Evolutionary conservation across 2,113 vertebrate genomes (phyloP).

Genomic region (Tamias sibiricus): DNA sequence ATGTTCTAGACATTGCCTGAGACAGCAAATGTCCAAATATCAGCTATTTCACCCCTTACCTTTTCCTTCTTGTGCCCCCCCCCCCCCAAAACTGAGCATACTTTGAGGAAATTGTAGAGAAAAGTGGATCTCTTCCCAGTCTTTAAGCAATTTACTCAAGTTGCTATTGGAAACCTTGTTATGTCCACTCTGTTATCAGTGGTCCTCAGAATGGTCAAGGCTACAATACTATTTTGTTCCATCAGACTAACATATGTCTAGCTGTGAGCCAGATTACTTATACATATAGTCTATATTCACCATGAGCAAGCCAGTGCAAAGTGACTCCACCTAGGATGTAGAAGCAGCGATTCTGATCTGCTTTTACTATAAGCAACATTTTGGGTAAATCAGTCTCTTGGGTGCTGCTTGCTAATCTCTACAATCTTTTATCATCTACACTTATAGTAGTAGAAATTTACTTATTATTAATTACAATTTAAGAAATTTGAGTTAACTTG

Average conservation of each 20-base stretch:
- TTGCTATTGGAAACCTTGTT: not conserved
- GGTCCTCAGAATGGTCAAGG: not conserved
- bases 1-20: not conserved
- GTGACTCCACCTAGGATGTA: not conserved
- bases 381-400: not conserved
- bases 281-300: not conserved
- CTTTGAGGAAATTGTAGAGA: not conserved
- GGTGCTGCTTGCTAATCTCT: not conserved
- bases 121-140: not conserved
- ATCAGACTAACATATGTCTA: not conserved
- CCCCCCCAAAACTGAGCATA: not conserved
- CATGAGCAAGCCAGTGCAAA: not conserved
- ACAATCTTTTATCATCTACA: slow-evolving; percentile 43
- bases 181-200: not conserved
- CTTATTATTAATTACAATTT: slow-evolving; percentile 31
- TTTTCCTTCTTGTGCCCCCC: not conserved
- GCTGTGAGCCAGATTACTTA: not conserved
- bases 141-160: slow-evolving; percentile 10
- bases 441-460: not conserved
- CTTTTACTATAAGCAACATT: no score
- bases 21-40: not conserved
- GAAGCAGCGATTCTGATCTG: not conserved
- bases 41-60: not conserved
- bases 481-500: no score
- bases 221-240: not conserved